phyloP scores from a whole-genome alignment of 1,140 invertebrate species.

The Drosophila bocqueti region DNA sequence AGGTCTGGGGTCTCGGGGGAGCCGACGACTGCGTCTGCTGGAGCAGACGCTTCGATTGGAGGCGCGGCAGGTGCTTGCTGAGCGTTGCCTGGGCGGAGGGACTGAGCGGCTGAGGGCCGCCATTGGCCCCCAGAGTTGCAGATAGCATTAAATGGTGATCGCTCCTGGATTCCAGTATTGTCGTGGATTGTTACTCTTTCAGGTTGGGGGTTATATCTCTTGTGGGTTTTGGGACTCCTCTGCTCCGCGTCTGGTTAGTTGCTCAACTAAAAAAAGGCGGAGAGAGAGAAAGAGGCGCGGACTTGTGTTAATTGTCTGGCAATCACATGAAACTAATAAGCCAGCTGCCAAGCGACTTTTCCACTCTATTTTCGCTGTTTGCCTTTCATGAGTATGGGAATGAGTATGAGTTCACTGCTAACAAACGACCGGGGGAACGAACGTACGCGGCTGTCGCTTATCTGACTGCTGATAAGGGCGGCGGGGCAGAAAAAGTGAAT shows the following conservation, averaged over 20 bases:
- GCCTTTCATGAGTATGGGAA: conserved; percentile 26
- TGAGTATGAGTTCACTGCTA: conserved; percentile 52
- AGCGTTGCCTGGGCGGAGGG: conserved; percentile 83
- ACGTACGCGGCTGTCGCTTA: conserved; percentile 43
- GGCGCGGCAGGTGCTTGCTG: conserved; percentile 81
- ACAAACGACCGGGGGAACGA: conserved; percentile 28
- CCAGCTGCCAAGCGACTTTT: conserved; percentile 54
- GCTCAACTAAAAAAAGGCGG: conserved; percentile 48
- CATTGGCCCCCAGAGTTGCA: conserved; percentile 75
- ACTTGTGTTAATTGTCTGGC: conserved; percentile 63
- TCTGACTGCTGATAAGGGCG: conserved; percentile 64
- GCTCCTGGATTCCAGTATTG: conserved; percentile 29
- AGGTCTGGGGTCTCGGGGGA: conserved; percentile 63
- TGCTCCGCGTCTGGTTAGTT: conserved; percentile 40
- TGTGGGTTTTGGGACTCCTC: conserved; percentile 15
- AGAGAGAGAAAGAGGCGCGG: conserved; percentile 25
- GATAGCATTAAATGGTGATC: conserved; percentile 75
- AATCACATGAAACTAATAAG: conserved; percentile 75
- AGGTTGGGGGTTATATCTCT: neutral
- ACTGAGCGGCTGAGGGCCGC: conserved; percentile 75
- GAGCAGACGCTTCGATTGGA: conserved; percentile 76
- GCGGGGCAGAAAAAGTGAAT: conserved; percentile 34
- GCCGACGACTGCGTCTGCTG: conserved; percentile 54
- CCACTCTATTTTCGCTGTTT: conserved; percentile 48
- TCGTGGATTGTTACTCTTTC: conserved; percentile 14